Percentiles rank a stretch among this genome's conserved stretches.
phyloP scores from a whole-genome alignment of 2,888 invertebrate species.

The Morpho helenor region DNA sequence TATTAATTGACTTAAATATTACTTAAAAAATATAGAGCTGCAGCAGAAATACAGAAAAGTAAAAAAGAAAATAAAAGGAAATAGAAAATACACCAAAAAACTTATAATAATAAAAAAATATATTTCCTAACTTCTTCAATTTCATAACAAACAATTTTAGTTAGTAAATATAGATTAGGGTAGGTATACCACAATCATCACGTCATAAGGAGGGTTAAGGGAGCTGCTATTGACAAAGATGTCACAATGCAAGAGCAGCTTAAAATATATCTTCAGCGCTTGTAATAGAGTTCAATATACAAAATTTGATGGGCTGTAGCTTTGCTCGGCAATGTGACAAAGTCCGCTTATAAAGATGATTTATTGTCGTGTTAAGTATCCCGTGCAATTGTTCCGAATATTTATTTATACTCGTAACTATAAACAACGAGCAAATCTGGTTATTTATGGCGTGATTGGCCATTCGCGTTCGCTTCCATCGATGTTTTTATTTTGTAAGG shows the following conservation, averaged over 20 bases:
- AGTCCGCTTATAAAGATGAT: conserved; percentile 76
- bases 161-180: neutral
- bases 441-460: conserved; percentile 75
- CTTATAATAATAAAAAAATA: too few relatives aligned
- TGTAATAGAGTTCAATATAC: conserved; percentile 47
- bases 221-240: conserved; percentile 20
- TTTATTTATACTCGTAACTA: conserved; percentile 75
- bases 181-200: conserved; percentile 29
- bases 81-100: too few relatives aligned
- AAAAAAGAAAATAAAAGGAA: too few relatives aligned
- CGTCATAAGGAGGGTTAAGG: conserved; percentile 32
- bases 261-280: conserved; percentile 22
- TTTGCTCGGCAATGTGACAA: conserved; percentile 71
- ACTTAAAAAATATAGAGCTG: too few relatives aligned
- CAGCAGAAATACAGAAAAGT: too few relatives aligned
- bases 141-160: neutral
- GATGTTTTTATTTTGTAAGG: conserved; percentile 40
- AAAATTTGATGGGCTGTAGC: conserved; percentile 34
- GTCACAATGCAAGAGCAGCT: conserved; percentile 19
- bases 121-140: neutral
- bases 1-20: too few relatives aligned
- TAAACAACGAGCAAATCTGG: conserved; percentile 76
- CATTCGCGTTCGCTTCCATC: conserved; percentile 54
- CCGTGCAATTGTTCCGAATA: conserved; percentile 75
- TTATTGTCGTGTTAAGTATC: conserved; percentile 74